Percentiles rank a stretch among this genome's conserved stretches.
Conservation (phyloP, 2,113 vertebrate species). For the Hemicordylus capensis region DNA sequence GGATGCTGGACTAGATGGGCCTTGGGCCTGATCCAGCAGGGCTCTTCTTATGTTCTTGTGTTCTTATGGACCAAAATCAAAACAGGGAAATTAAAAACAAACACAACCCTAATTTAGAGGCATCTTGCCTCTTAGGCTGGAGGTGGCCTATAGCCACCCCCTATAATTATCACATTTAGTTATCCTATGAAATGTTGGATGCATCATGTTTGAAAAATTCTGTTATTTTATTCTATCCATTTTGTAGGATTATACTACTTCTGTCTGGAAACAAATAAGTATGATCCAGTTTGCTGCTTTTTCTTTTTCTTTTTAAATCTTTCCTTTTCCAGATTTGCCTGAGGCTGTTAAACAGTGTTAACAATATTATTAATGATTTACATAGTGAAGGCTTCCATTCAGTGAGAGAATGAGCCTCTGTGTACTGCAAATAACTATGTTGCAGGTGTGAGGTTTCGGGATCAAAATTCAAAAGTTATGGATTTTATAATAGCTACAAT, state of each 20-base stretch:
- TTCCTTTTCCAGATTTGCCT: background rate
- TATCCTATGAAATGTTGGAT: background rate
- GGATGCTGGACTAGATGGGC: too few species aligned
- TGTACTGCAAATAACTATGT: background rate
- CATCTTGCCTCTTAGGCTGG: too few species aligned
- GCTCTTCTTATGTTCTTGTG: too few species aligned
- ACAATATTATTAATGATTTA: constrained; percentile 13
- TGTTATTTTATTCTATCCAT: background rate
- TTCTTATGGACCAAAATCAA: too few species aligned
- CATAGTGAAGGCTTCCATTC: background rate
- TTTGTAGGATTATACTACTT: background rate
- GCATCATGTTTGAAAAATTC: background rate
- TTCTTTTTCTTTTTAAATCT: background rate
- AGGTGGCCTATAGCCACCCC: too few species aligned
- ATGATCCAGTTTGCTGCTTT: background rate
- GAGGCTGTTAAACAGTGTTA: background rate
- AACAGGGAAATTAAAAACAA: too few species aligned
- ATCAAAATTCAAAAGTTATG: background rate
- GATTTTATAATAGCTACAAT: constrained; percentile 1
- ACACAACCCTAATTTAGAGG: too few species aligned
- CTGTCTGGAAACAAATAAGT: background rate
- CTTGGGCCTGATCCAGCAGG: too few species aligned
- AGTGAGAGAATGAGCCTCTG: background rate
- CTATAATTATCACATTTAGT: background rate
- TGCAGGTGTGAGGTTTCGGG: background rate